phyloP scores from a whole-genome alignment of 1,140 invertebrate genomes.

The Drosophila seguyi region DNA sequence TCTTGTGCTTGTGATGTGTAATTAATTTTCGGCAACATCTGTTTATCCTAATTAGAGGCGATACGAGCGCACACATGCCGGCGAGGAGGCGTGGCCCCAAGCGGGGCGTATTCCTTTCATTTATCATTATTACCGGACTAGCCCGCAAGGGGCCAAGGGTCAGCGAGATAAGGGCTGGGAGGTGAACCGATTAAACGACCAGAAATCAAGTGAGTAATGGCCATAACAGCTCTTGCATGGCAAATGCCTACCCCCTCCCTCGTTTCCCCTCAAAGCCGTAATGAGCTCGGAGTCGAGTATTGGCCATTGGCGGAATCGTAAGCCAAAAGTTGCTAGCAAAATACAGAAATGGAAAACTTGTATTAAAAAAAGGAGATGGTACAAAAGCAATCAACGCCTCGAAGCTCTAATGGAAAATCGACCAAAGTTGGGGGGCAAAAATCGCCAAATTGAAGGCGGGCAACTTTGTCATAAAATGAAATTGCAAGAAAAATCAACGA shows the following conservation, averaged over 20 bases:
- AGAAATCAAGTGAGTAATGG: slow-evolving; percentile 52
- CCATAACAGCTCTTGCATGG: slow-evolving; percentile 37
- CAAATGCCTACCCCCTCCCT: slow-evolving; percentile 2
- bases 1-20: slow-evolving; percentile 75
- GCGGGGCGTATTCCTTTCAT: slow-evolving; percentile 44
- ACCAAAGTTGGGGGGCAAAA: slow-evolving; percentile 34
- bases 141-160: slow-evolving; percentile 14
- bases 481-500: slow-evolving; percentile 65
- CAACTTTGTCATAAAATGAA: slow-evolving; percentile 75
- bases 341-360: slow-evolving; percentile 23
- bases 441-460: slow-evolving; percentile 69
- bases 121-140: slow-evolving; percentile 52
- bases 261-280: background rate
- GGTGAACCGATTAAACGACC: slow-evolving; percentile 32
- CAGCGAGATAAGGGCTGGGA: slow-evolving; percentile 24
- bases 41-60: slow-evolving; percentile 79
- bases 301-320: slow-evolving; percentile 18
- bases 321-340: slow-evolving; percentile 40
- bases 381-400: slow-evolving; percentile 60
- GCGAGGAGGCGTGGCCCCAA: slow-evolving; percentile 4
- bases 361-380: slow-evolving; percentile 13
- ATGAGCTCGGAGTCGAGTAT: slow-evolving; percentile 28
- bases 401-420: slow-evolving; percentile 66
- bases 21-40: slow-evolving; percentile 80
- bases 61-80: slow-evolving; percentile 36